Base-by-base conservation (phyloP, 1,140 invertebrate genomes). In the Drosophila persimilis region DNA sequence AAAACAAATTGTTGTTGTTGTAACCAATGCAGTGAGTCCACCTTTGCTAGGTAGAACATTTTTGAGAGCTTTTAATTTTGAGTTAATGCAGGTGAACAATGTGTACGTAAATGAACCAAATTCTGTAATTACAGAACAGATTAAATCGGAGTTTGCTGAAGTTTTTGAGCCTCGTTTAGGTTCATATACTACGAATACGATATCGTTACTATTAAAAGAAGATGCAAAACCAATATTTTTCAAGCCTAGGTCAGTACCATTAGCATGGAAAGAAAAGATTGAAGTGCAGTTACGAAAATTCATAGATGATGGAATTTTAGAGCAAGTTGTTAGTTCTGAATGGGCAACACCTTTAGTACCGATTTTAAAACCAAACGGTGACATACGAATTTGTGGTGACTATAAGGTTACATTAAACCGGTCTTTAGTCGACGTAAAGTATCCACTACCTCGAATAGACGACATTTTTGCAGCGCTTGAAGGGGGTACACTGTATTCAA, bases 361-460 rank as follows among this genome's bases (percentile, higher is more conserved):
- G 4, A 81, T 91, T 0, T 73, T 66, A 17, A 92, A 92, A 63
- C 62, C 83, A 3, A 80, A 93, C 69, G 91, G 91, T 8, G 74
- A 83, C 31, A 73, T 91, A 29, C 58, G 93, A 26, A 89, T 93
- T 31, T 92, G 92, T 71, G 90, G 80, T 2, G 92, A 93, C 77
- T 93, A 92, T 75, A 91, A 48, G n/a, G 45, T 63, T 7, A 92
- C 91, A 4, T 51, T 93, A 6, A 92, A 92, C 63, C 84, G 71
- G 52, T 66, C 60, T 15, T 50, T 92, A 26, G 62, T 84, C 45
- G 80, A 91, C 22, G 22, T 24, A 24, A 24, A 24, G 22, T 24
- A 24, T 24, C 22, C 22, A 24, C 22, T 24, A 4, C n/a, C 77
- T 91, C 29, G 44, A 72, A 46, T 56, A 56, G 13, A 41, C 41